Evolutionary conservation across 53 echinoderm and acorn worm genomes (phyloP).

Genomic region (Holothuria leucospilota): DNA sequence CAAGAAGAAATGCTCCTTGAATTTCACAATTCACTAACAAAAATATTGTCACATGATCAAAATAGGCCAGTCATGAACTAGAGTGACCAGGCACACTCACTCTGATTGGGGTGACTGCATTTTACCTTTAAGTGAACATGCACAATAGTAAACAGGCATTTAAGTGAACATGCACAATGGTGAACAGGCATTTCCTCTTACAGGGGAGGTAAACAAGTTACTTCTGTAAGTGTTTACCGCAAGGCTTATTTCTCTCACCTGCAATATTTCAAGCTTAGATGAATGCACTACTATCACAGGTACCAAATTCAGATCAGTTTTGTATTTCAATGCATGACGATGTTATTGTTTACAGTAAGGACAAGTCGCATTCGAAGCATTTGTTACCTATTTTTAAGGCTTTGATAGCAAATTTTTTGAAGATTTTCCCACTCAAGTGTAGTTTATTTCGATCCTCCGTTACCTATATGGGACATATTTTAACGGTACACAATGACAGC

Average conservation of each 20-base stretch:
- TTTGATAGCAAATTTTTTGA: slow-evolving; percentile 7
- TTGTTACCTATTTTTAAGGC: not conserved
- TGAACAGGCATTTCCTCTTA: no score
- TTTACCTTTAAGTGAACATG: not conserved
- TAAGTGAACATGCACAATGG: not conserved
- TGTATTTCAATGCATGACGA: slow-evolving; percentile 55
- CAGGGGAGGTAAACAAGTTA: no score
- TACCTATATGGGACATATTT: no score
- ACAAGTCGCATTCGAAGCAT: not conserved
- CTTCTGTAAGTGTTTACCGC: not conserved
- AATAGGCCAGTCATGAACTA: no score
- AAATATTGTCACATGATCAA: no score
- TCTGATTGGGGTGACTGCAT: no score
- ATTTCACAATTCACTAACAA: no score
- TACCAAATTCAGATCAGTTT: not conserved
- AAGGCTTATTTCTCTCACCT: not conserved
- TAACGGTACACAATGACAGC: not conserved
- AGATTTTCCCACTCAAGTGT: slow-evolving; percentile 31
- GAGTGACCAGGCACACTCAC: no score
- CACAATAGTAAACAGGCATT: not conserved
- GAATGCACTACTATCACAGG: not conserved
- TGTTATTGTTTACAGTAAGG: not conserved
- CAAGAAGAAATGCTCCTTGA: no score
- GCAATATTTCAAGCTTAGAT: slow-evolving; percentile 1
- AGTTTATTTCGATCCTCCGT: not conserved